phyloP scores from a whole-genome alignment of 1,140 invertebrate genomes.

The Dermatophagoides farinae region DNA sequence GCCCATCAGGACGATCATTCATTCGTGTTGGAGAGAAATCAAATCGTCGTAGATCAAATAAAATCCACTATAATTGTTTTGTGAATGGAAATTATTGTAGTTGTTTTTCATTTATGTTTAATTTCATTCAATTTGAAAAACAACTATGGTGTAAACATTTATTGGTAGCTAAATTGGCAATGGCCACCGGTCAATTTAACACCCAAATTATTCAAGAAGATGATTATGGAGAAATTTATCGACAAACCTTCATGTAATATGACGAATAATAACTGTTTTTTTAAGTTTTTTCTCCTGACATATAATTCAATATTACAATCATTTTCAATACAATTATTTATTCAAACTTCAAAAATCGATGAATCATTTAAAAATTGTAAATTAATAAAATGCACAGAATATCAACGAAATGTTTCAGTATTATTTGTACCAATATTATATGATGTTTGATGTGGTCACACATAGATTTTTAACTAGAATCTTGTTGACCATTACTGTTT shows the following conservation, averaged over 20 bases:
- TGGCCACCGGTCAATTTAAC: neutral
- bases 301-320: neutral
- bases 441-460: neutral
- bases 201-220: neutral
- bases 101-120: neutral
- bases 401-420: neutral
- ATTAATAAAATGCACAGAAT: neutral
- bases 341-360: neutral
- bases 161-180: constrained; percentile 3
- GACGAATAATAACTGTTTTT: too few relatives aligned
- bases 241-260: neutral
- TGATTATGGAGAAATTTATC: neutral
- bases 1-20: neutral
- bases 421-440: neutral
- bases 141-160: constrained; percentile 5
- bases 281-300: neutral
- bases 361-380: neutral
- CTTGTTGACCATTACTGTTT: neutral
- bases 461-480: neutral
- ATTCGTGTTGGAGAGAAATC: neutral
- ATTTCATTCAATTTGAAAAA: neutral
- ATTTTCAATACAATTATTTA: neutral
- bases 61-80: neutral
- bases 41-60: neutral
- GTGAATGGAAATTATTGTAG: neutral